Evolutionary conservation across 2,113 vertebrate species (phyloP), one percentile per base, ranked within the genome.

Genomic region (Eurystomus gularis): DNA sequence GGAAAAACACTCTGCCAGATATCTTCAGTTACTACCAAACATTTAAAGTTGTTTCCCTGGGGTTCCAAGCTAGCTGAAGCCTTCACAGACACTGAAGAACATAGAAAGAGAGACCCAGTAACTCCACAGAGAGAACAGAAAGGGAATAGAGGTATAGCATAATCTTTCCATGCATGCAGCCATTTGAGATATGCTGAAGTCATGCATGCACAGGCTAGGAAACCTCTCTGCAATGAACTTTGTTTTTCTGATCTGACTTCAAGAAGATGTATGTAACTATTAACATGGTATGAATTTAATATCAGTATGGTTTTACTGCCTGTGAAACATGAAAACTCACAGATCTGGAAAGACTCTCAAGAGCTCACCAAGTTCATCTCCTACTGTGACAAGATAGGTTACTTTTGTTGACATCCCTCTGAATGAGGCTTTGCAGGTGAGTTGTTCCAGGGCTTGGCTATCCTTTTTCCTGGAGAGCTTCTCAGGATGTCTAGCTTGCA

Each of bases 401-500:
- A 46, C 17, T 77, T 73, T 35, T 73, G 9, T 86, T 65, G 9
- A 23, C 6, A 7, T 39, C 2, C 18, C 19, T 57, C 37, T 0
- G 0, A 13, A 17, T 0, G 2, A 51, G 24, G 24, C 8, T 88
- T 86, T 62, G 19, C 19, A 54, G 25, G 11, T 60, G 33, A 31
- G 16, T 26, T 55, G 16, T 64, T 82, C 25, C 23, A 55, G 37
- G 25, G 11, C 28, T 75, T 78, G 0, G 0, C 15, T 10, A 1
- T n/a, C 8, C 35, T 82, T 0, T 0, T 14, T 52, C 17, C 28
- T 44, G 12, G 18, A 46, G 25, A 68, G 10, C 33, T 85, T 82
- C 31, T 93, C 24, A 29, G 0, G 0, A 54, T 48, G 21, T 40
- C 71, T 35, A 55, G 14, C 44, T 55, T 26, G 10, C 12, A 18